phyloP scores from a whole-genome alignment of 2,888 invertebrate genomes.

The Synanthedon andrenaeformis region DNA sequence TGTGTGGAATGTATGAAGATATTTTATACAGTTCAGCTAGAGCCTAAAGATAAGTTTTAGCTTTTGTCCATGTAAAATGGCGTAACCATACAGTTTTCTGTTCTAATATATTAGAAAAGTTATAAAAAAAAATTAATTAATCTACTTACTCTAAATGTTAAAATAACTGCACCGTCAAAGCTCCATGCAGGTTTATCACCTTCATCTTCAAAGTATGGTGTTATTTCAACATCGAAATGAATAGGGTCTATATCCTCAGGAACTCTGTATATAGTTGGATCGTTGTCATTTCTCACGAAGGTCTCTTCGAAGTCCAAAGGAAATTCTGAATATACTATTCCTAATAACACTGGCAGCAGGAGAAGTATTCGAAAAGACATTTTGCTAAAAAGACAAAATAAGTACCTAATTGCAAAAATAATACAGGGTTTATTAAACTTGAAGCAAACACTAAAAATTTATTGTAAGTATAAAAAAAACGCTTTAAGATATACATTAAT shows the following conservation, averaged over 20 bases:
- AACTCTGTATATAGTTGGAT: constrained; percentile 29
- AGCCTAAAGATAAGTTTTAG: too few species aligned
- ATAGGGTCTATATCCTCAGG: constrained; percentile 61
- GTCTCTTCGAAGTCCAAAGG: constrained; percentile 30
- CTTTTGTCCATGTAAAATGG: too few species aligned
- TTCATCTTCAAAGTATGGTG: constrained; percentile 58
- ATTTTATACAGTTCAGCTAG: not conserved
- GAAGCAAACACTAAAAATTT: not conserved
- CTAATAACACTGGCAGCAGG: constrained; percentile 26
- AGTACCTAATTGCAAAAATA: not conserved
- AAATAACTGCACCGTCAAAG: constrained; percentile 56
- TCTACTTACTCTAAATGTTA: constrained; percentile 36
- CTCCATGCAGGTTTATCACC: constrained; percentile 36
- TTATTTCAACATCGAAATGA: constrained; percentile 64
- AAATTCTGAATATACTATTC: constrained; percentile 28
- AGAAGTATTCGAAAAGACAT: constrained; percentile 28
- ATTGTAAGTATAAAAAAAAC: too few species aligned
- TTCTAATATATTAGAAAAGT: not conserved
- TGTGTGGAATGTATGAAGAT: too few species aligned
- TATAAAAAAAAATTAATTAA: constrained; percentile 2
- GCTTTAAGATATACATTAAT: not conserved
- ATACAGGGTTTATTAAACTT: too few species aligned
- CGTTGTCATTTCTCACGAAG: constrained; percentile 14
- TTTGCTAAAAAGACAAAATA: constrained; percentile 16
- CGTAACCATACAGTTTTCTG: not conserved